Percentiles rank a stretch among this genome's conserved stretches.
Conservation (phyloP, 2,113 vertebrate species). For the Clarias gariepinus region DNA sequence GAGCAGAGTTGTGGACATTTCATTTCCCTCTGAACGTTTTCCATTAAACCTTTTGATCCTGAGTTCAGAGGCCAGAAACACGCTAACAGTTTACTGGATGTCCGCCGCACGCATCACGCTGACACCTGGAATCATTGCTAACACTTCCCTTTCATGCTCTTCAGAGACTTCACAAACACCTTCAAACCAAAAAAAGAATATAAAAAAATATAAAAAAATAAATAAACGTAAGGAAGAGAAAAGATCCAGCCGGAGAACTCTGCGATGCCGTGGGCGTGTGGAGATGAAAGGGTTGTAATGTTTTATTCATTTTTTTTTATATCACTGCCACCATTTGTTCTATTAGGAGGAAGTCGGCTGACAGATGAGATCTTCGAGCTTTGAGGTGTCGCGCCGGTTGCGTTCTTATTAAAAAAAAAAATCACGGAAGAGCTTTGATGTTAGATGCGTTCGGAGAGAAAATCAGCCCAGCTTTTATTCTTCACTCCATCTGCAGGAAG, state of each 20-base stretch:
- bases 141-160: neutral
- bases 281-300: constrained; percentile 53
- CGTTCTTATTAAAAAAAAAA: constrained; percentile 50
- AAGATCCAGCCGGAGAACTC: constrained; percentile 17
- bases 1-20: neutral
- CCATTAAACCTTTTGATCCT: neutral
- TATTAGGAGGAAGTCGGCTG: constrained; percentile 44
- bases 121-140: constrained; percentile 11
- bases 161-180: constrained; percentile 26
- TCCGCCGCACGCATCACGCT: neutral
- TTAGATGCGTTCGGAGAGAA: constrained; percentile 40
- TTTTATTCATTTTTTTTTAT: constrained; percentile 39
- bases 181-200: neutral
- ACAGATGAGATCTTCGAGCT: constrained; percentile 58
- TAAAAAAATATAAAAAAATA: neutral
- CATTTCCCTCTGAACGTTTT: neutral
- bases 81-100: neutral
- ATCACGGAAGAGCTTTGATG: constrained; percentile 50
- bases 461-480: constrained; percentile 16
- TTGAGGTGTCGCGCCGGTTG: constrained; percentile 45
- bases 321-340: constrained; percentile 51
- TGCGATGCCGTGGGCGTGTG: constrained; percentile 11
- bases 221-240: neutral
- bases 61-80: neutral
- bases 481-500: constrained; percentile 28